Percentiles rank a stretch among this genome's conserved stretches.
Conservation (phyloP, 2,113 vertebrate genomes). For the Fregetta grallaria region DNA sequence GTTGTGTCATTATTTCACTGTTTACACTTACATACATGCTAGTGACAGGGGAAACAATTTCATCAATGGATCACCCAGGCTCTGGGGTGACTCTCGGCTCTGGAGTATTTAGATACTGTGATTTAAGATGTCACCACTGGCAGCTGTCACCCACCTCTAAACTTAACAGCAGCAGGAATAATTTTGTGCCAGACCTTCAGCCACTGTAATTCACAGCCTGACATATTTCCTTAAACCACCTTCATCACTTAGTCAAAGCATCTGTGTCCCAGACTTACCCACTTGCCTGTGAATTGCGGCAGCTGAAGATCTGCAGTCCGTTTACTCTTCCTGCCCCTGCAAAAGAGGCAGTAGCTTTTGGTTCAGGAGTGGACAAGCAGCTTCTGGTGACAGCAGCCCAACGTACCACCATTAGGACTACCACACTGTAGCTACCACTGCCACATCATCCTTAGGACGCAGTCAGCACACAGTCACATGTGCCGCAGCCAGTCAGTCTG, state of each 20-base stretch:
- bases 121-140: constrained; percentile 38
- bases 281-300: neutral
- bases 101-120: constrained; percentile 2
- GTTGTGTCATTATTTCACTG: neutral
- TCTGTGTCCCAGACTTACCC: neutral
- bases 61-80: neutral
- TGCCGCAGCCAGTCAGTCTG: neutral
- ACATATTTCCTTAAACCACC: constrained; percentile 47
- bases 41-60: neutral
- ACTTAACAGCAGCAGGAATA: constrained; percentile 44
- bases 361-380: neutral
- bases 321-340: neutral
- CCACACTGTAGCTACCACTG: neutral
- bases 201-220: neutral
- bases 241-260: neutral
- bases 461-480: neutral
- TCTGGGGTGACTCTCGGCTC: neutral
- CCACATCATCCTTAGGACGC: accelerated
- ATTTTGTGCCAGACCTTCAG: constrained; percentile 29
- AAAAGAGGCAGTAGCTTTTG: neutral
- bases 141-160: constrained; percentile 55
- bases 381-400: neutral
- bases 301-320: neutral
- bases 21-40: neutral
- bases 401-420: accelerated